Percentiles rank a stretch among this genome's conserved stretches.
Evolutionary conservation across 2,797 vertebrate genomes (phyloP).

Genomic region (Pempheris klunzingeri): DNA sequence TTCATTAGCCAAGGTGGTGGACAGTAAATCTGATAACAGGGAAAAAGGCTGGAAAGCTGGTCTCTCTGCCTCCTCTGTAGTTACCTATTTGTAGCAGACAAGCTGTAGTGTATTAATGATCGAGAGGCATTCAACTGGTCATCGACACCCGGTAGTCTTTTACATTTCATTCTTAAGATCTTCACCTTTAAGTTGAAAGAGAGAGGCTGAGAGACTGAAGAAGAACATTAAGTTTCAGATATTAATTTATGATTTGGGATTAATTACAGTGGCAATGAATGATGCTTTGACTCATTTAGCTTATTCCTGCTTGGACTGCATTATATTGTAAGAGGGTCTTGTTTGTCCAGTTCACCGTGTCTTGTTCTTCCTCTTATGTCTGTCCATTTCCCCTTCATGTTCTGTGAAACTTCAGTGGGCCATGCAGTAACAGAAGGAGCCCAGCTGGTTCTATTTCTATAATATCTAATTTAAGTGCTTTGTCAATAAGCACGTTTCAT

Average conservation of each 20-base stretch:
- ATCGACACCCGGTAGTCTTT: neutral
- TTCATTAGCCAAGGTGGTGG: neutral
- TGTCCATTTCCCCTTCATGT: neutral
- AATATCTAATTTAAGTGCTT: slow-evolving; percentile 80
- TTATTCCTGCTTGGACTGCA: neutral
- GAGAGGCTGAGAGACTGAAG: neutral
- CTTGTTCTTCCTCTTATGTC: neutral
- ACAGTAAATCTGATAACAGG: neutral
- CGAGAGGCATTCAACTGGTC: neutral
- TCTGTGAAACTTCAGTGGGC: slow-evolving; percentile 20
- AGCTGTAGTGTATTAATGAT: slow-evolving; percentile 2
- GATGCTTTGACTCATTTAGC: neutral
- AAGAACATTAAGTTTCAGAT: neutral
- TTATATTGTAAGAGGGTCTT: neutral
- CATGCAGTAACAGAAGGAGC: slow-evolving; percentile 32
- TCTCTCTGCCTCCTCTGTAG: neutral
- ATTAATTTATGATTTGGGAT: slow-evolving; percentile 7
- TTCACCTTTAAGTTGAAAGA: neutral
- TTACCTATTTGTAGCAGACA: no score
- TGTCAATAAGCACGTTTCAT: slow-evolving; percentile 85
- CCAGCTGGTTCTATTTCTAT: slow-evolving; percentile 67
- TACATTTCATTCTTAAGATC: neutral
- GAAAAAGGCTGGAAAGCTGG: neutral
- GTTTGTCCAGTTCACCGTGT: neutral
- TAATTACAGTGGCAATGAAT: neutral